Evolutionary conservation across 1,140 invertebrate genomes (phyloP), one percentile per base, ranked within the genome.

Genomic region (Penaeus vannamei): DNA sequence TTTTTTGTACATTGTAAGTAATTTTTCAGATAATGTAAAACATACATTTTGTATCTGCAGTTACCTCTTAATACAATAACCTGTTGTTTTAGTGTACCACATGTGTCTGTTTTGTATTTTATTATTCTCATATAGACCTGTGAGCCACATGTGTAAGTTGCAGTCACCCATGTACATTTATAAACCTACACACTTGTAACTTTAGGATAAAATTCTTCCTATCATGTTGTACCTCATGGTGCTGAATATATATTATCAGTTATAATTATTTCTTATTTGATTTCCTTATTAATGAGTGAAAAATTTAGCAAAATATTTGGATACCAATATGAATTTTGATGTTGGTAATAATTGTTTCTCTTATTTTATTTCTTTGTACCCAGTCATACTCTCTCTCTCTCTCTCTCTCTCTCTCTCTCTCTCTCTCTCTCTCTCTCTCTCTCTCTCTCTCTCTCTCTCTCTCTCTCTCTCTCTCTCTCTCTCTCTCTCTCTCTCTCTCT

Each of bases 161-260:
- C 69, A 62, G 53, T 59, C 53, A 53, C 53, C 53, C 53, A 60
- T 61, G 46, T 64, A 60, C 76, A 61, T 62, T 32, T 62, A 36
- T 79, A 64, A 36, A 80, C 32, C 64, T 64, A 84, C 61, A 64
- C 61, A 84, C 83, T 46, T 72, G 7, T 72, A 61, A 46, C 85
- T 86, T 26, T 86, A 86, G 85, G 85, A 42, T 84, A 62, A 80
- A 36, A 61, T 77, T 62, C 76, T 60, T 86, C 46, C 42, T 77
- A 69, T 77, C 85, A 60, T 80, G 85, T 86, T 86, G 85, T 86
- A 86, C 85, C 85, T 86, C 76, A 64, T 86, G 85, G 85, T 86
- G 85, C 85, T 86, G 85, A 86, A 79, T 76, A 76, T 76, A 76
- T 76, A 76, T 53, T 53, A 53, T 53, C 53, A 53, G 53, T 53